Percentiles rank a stretch among this genome's conserved stretches.
Conservation (phyloP, 35 echinoderm and acorn worm genomes). For the Acanthaster planci region DNA sequence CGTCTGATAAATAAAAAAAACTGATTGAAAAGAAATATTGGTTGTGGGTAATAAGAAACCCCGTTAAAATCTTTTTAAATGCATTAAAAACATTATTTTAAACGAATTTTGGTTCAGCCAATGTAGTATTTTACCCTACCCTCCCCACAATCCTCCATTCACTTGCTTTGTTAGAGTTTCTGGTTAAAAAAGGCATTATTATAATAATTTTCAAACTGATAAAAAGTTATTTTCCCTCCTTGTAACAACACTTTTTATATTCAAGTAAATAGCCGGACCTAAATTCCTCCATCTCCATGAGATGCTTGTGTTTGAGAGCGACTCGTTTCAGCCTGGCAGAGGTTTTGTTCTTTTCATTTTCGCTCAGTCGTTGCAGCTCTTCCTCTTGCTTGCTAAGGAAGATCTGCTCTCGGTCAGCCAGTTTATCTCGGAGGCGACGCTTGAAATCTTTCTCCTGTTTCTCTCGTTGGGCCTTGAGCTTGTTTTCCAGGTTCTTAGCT, state of each 20-base stretch:
- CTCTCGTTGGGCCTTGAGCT: conserved; percentile 71
- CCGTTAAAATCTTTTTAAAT: too few species aligned
- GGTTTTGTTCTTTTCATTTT: conserved; percentile 63
- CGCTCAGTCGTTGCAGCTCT: conserved; percentile 40
- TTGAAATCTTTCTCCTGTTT: conserved; percentile 80
- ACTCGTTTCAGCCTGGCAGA: conserved; percentile 71
- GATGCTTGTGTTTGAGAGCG: conserved; percentile 90
- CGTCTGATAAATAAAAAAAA: conserved; percentile 54
- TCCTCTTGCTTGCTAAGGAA: conserved; percentile 62
- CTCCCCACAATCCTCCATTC: too few species aligned
- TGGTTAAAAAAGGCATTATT: too few species aligned
- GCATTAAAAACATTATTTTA: too few species aligned
- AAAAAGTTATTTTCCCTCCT: neutral
- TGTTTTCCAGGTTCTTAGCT: conserved; percentile 60
- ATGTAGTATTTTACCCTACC: too few species aligned
- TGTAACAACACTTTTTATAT: neutral
- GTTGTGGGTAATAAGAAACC: too few species aligned
- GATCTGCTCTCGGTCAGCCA: conserved; percentile 65
- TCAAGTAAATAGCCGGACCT: conserved; percentile 74
- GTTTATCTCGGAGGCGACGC: conserved; percentile 66
- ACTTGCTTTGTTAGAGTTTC: too few species aligned
- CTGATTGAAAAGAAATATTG: neutral
- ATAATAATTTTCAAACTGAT: too few species aligned
- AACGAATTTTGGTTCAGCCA: too few species aligned
- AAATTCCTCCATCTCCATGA: conserved; percentile 82